A percentile compares a stretch with the other conserved stretches of the same genome.
These are phyloP conservation scores for Hirtodrosophila trivittata DNA, from an alignment of 2,888 invertebrate genomes.

Conservation along the genomic window DNA sequence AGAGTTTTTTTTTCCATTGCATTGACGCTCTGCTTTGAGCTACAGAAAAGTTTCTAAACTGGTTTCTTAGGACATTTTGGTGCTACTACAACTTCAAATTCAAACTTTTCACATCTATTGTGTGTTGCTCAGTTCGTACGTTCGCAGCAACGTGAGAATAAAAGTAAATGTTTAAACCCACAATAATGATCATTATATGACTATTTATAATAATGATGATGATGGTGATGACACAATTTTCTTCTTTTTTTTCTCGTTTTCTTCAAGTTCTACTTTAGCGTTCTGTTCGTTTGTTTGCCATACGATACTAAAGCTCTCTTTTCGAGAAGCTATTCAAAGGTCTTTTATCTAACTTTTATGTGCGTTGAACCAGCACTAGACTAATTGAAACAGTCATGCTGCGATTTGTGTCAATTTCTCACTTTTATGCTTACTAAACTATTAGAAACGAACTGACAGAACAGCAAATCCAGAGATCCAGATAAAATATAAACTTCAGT, in stretches of 20 bases:
- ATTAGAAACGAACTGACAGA: too few species aligned
- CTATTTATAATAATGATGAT: constrained; percentile 44
- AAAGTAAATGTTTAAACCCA: constrained; percentile 44
- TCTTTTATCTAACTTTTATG: constrained; percentile 26
- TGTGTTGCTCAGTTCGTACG: constrained; percentile 2
- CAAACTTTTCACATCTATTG: constrained; percentile 40
- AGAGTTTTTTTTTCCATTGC: neutral
- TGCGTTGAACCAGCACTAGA: constrained; percentile 33
- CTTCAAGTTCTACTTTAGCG: constrained; percentile 35
- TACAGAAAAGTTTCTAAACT: constrained; percentile 16
- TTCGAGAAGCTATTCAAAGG: neutral
- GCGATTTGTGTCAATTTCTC: constrained; percentile 67
- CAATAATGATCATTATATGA: constrained; percentile 46
- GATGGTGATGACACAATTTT: constrained; percentile 56
- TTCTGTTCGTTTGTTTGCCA: constrained; percentile 26
- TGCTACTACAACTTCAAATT: constrained; percentile 28
- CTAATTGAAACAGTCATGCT: constrained; percentile 61
- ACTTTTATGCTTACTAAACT: too few species aligned
- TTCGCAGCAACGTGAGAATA: constrained; percentile 42
- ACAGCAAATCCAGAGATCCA: too few species aligned
- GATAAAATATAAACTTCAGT: too few species aligned
- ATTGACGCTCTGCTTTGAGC: constrained; percentile 2
- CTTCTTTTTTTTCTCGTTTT: constrained; percentile 19
- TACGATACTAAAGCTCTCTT: constrained; percentile 19
- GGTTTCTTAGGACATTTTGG: neutral